These are phyloP conservation scores for Chloroclystis v-ata DNA, from an alignment of 2,888 invertebrate species.

Conservation along the genomic window DNA sequence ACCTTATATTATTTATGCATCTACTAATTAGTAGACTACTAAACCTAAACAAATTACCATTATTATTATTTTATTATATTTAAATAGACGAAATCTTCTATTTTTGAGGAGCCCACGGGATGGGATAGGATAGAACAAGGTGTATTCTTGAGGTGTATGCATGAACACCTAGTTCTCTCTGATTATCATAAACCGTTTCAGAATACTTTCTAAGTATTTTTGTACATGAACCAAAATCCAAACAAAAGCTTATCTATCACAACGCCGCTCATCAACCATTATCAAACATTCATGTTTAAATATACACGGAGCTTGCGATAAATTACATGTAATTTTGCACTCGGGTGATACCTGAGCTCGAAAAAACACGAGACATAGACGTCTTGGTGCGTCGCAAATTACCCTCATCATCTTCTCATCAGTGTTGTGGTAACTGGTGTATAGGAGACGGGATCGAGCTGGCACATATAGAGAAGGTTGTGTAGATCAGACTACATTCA, in stretches of 20 bases:
- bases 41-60: no score
- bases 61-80: no score
- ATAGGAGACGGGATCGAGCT: slow-evolving; percentile 58
- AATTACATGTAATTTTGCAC: slow-evolving; percentile 77
- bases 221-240: neutral
- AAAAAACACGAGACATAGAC: slow-evolving; percentile 78
- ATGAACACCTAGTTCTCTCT: no score
- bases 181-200: no score
- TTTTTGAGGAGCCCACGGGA: no score
- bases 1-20: no score
- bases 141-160: no score
- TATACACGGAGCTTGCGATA: slow-evolving; percentile 61
- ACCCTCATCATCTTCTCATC: slow-evolving; percentile 78
- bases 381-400: slow-evolving; percentile 78
- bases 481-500: slow-evolving; percentile 7
- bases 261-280: slow-evolving; percentile 28
- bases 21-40: no score
- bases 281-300: slow-evolving; percentile 40
- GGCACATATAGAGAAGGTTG: slow-evolving; percentile 28
- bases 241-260: slow-evolving; percentile 8
- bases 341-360: slow-evolving; percentile 75
- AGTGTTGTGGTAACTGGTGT: slow-evolving; percentile 74
- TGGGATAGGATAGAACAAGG: no score
- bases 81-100: no score
- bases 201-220: no score